These are phyloP conservation scores for Aphis craccivora DNA, from an alignment of 1,140 invertebrate species.

Conservation along the genomic window DNA sequence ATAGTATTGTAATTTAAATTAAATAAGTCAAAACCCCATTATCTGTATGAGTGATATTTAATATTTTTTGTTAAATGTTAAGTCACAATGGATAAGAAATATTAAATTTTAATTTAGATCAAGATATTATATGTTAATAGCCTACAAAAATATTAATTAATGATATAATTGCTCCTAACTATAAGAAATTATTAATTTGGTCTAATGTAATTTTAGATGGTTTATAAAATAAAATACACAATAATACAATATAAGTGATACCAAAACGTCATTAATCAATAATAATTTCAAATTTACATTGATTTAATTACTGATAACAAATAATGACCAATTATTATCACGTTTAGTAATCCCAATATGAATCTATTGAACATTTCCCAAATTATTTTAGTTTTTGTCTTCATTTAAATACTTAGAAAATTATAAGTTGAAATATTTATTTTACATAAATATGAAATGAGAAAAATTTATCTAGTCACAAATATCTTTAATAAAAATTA, in stretches of 20 bases:
- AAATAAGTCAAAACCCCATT: too few species aligned
- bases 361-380: neutral
- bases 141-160: too few species aligned
- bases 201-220: neutral
- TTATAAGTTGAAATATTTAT: neutral
- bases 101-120: too few species aligned
- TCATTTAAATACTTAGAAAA: neutral
- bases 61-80: too few species aligned
- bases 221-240: neutral
- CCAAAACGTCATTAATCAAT: neutral
- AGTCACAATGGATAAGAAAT: too few species aligned
- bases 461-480: neutral
- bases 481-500: neutral
- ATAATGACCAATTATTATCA: slow-evolving; percentile 17
- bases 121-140: too few species aligned
- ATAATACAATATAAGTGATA: neutral
- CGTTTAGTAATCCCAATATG: neutral
- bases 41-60: too few species aligned
- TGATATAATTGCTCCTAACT: too few species aligned
- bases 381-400: neutral
- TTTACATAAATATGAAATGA: neutral
- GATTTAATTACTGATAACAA: neutral
- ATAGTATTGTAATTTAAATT: too few species aligned
- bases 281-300: neutral
- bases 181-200: neutral